Percentiles rank a stretch among this genome's conserved stretches.
Conservation (phyloP, 2,888 invertebrate species). For the Aphrophora alni region DNA sequence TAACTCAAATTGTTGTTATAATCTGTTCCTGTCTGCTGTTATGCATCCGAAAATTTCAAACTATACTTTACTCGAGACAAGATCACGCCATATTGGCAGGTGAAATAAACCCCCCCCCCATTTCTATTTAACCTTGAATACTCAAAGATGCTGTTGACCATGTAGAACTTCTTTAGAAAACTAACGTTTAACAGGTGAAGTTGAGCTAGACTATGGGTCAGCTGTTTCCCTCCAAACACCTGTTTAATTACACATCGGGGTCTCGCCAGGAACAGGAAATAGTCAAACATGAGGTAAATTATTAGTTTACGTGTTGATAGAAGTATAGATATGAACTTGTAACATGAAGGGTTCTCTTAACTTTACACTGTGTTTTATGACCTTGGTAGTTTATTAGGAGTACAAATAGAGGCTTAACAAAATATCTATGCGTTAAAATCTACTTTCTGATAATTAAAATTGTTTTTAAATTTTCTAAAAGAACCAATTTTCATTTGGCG, state of each 20-base stretch:
- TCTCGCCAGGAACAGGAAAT: not conserved
- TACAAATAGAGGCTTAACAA: too few relatives aligned
- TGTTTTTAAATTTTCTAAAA: too few relatives aligned
- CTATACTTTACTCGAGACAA: too few relatives aligned
- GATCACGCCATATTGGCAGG: not conserved
- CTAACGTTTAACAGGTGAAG: not conserved
- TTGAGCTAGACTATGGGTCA: not conserved
- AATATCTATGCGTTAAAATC: too few relatives aligned
- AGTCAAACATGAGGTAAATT: not conserved
- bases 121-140: not conserved
- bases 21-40: too few relatives aligned
- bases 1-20: too few relatives aligned
- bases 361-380: too few relatives aligned
- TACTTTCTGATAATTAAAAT: too few relatives aligned
- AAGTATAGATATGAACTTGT: not conserved
- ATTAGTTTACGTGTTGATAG: not conserved
- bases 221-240: conserved; percentile 3
- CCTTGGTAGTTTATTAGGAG: too few relatives aligned
- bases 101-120: not conserved
- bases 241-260: not conserved
- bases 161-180: not conserved
- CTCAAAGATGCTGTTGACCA: not conserved
- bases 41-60: too few relatives aligned
- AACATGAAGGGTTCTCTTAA: too few relatives aligned
- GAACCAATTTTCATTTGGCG: too few relatives aligned